A percentile compares a stretch with the other conserved stretches of the same genome.
These are phyloP conservation scores for Drosophila guanche DNA, from an alignment of 1,140 invertebrate species.

Conservation along the genomic window DNA sequence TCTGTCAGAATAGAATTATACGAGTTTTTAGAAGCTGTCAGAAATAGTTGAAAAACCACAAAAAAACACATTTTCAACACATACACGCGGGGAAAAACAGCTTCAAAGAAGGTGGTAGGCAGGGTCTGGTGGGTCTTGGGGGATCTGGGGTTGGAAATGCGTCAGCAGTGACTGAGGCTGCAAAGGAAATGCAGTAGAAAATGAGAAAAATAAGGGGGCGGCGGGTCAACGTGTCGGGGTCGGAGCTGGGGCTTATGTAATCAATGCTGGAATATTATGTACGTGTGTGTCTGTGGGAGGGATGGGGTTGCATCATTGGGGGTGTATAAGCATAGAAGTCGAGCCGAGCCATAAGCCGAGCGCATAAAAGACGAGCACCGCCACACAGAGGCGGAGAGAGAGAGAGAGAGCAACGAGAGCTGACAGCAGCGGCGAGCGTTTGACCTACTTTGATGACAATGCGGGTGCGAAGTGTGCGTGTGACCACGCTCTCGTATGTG, in stretches of 20 bases:
- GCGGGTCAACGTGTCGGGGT: slow-evolving; percentile 20
- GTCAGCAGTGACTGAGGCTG: slow-evolving; percentile 40
- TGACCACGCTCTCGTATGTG: slow-evolving; percentile 12
- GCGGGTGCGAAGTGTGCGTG: slow-evolving; percentile 55
- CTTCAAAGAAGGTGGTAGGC: neutral
- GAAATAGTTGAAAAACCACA: slow-evolving; percentile 7
- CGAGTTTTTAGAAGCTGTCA: slow-evolving; percentile 5
- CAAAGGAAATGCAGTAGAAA: slow-evolving; percentile 71
- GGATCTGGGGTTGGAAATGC: slow-evolving; percentile 15
- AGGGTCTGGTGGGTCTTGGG: neutral
- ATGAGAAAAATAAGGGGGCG: slow-evolving; percentile 23
- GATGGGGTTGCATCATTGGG: no score
- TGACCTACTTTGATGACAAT: slow-evolving; percentile 77
- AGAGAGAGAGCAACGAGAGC: slow-evolving; percentile 29
- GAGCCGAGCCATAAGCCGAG: slow-evolving; percentile 12
- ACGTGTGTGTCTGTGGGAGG: slow-evolving; percentile 2
- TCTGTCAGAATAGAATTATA: slow-evolving; percentile 22
- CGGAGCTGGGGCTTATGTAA: slow-evolving; percentile 58
- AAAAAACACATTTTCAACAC: slow-evolving; percentile 5
- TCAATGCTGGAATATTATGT: slow-evolving; percentile 57
- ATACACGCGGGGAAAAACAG: neutral
- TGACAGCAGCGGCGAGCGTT: slow-evolving; percentile 62
- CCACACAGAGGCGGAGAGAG: slow-evolving; percentile 12
- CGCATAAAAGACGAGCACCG: slow-evolving; percentile 8
- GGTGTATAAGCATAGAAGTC: slow-evolving; percentile 11